Percentiles rank a stretch among this genome's conserved stretches.
Evolutionary conservation across 2,888 invertebrate species (phyloP).

Genomic region (Kryphioiulus occultus): DNA sequence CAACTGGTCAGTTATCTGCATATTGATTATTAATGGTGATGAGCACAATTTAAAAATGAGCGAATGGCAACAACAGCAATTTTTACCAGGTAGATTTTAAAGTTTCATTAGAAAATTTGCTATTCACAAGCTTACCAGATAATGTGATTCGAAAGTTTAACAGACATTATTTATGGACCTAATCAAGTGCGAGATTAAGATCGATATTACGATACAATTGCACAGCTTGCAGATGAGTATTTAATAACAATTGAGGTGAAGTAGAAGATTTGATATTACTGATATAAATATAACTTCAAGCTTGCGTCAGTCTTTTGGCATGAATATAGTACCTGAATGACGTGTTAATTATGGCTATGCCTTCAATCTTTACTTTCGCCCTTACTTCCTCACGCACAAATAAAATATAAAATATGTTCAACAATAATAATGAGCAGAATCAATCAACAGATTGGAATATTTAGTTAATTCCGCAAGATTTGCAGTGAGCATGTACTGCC

Average conservation of each 20-base stretch:
- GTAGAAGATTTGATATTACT: not conserved
- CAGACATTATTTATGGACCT: not conserved
- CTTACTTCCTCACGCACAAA: not conserved
- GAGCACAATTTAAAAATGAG: not conserved
- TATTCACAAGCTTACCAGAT: not conserved
- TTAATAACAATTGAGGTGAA: not conserved
- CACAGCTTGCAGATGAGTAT: not conserved
- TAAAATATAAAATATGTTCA: conserved; percentile 20
- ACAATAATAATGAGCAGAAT: conserved; percentile 1
- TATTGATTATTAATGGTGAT: not conserved
- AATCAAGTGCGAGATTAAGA: not conserved
- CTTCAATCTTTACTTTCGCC: not conserved
- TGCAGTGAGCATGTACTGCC: not conserved
- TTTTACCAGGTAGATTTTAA: not conserved
- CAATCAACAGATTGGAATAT: not conserved
- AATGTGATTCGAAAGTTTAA: not conserved
- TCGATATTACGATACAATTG: not conserved
- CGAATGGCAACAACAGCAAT: not conserved
- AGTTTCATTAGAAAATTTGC: not conserved
- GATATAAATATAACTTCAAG: not conserved
- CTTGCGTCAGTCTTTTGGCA: not conserved
- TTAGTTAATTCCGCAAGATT: not conserved
- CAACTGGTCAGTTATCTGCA: not conserved
- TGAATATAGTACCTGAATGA: not conserved
- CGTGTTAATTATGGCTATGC: not conserved